phyloP scores from a whole-genome alignment of 2,888 invertebrate species.

The Salticus scenicus region DNA sequence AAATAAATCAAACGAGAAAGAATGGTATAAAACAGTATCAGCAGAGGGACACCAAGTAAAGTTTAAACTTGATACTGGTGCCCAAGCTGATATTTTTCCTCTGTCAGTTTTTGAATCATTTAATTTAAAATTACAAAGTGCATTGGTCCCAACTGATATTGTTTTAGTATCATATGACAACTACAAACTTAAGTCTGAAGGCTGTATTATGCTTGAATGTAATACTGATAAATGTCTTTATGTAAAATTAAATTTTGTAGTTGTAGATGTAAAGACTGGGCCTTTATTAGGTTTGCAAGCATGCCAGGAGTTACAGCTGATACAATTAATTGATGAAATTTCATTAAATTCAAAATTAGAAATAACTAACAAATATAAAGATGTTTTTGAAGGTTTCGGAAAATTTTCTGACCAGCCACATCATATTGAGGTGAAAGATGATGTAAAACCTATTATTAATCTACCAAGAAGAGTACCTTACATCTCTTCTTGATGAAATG shows the following conservation, averaged over 20 bases:
- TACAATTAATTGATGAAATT: not conserved
- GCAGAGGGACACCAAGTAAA: not conserved
- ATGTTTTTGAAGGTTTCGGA: slow-evolving; percentile 25
- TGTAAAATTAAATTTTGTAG: no score
- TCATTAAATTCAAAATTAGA: not conserved
- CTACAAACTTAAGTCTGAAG: slow-evolving; percentile 7
- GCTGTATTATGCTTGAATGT: not conserved
- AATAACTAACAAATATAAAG: slow-evolving; percentile 7
- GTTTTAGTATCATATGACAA: slow-evolving; percentile 33
- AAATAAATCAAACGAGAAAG: no score
- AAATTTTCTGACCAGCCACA: slow-evolving; percentile 12
- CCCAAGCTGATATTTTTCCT: not conserved
- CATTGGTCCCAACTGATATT: not conserved
- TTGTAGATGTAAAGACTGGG: not conserved
- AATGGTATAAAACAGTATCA: not conserved
- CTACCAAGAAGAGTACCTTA: slow-evolving; percentile 29
- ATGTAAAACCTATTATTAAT: slow-evolving; percentile 16
- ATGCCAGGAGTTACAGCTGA: not conserved
- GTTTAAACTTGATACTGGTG: not conserved
- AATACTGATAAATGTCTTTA: no score
- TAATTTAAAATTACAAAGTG: not conserved
- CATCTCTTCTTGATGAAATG: slow-evolving; percentile 8
- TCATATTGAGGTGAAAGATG: slow-evolving; percentile 19
- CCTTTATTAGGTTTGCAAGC: not conserved
- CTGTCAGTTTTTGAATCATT: not conserved